Conservation (phyloP, 2,888 invertebrate genomes). For the Onthophagus sagittarius region DNA sequence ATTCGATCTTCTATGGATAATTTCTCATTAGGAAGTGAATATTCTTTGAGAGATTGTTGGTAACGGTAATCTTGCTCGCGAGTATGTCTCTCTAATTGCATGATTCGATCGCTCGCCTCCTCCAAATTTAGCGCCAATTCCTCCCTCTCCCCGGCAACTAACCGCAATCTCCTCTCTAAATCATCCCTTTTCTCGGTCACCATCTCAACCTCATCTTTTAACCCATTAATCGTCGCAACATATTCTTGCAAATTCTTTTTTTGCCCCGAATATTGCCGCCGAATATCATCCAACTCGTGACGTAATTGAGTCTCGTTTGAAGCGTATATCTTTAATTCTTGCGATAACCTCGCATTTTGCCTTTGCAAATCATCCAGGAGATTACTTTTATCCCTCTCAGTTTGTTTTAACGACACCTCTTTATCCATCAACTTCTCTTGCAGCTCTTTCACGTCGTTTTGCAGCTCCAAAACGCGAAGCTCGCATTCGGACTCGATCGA, state of each 20-base stretch:
- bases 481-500: constrained; percentile 87
- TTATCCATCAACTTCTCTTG: constrained; percentile 69
- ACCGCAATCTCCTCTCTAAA: constrained; percentile 75
- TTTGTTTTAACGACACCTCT: constrained; percentile 58
- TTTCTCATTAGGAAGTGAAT: constrained; percentile 44
- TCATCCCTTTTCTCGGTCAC: constrained; percentile 80
- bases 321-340: constrained; percentile 73
- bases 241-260: constrained; percentile 66
- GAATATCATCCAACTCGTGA: constrained; percentile 74
- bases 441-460: constrained; percentile 80
- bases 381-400: constrained; percentile 75
- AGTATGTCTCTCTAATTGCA: constrained; percentile 77
- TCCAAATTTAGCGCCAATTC: constrained; percentile 75
- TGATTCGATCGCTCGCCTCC: constrained; percentile 84
- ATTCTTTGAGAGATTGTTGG: constrained; percentile 43
- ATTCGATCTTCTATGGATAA: constrained; percentile 45
- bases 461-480: constrained; percentile 78
- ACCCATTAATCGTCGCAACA: constrained; percentile 80
- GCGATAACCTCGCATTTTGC: constrained; percentile 74
- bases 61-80: constrained; percentile 68
- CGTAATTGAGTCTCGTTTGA: constrained; percentile 75
- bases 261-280: constrained; percentile 79
- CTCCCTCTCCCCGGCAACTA: constrained; percentile 76
- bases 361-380: constrained; percentile 80
- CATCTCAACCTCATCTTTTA: constrained; percentile 82